phyloP scores from a whole-genome alignment of 1,140 invertebrate genomes.

The Cepaea nemoralis region DNA sequence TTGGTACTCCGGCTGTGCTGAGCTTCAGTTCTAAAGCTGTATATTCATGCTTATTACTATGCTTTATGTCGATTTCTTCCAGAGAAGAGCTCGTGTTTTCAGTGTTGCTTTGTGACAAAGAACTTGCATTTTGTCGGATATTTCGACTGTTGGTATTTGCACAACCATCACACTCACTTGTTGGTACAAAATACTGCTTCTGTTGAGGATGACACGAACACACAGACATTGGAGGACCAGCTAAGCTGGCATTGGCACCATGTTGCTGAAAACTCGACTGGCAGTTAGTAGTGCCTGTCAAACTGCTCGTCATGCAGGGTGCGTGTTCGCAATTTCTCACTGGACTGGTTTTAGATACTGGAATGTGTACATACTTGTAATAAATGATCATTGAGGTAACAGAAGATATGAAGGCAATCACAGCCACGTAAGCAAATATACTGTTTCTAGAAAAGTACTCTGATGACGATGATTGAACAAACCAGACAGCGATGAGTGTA shows the following conservation, averaged over 20 bases:
- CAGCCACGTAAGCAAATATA: slow-evolving; percentile 75
- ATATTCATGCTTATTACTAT: not conserved
- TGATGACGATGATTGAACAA: slow-evolving; percentile 61
- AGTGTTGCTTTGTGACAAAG: too few species aligned
- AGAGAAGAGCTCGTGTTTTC: not conserved
- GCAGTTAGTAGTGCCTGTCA: not conserved
- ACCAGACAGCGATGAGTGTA: slow-evolving; percentile 74
- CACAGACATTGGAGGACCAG: too few species aligned
- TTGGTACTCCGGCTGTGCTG: not conserved
- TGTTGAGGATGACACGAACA: slow-evolving; percentile 13
- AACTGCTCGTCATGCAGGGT: not conserved
- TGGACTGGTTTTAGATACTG: not conserved
- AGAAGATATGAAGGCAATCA: slow-evolving; percentile 82
- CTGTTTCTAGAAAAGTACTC: slow-evolving; percentile 44
- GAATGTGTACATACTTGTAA: slow-evolving; percentile 82
- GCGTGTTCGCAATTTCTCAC: not conserved
- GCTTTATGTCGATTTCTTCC: not conserved
- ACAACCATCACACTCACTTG: not conserved
- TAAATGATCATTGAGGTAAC: slow-evolving; percentile 88
- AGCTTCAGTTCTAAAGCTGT: not conserved
- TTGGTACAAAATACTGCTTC: not conserved
- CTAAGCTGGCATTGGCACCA: not conserved
- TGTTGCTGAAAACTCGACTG: not conserved
- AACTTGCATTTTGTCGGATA: not conserved
- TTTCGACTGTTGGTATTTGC: too few species aligned